Conservation (phyloP, 2,797 vertebrate species). For the Falco peregrinus region DNA sequence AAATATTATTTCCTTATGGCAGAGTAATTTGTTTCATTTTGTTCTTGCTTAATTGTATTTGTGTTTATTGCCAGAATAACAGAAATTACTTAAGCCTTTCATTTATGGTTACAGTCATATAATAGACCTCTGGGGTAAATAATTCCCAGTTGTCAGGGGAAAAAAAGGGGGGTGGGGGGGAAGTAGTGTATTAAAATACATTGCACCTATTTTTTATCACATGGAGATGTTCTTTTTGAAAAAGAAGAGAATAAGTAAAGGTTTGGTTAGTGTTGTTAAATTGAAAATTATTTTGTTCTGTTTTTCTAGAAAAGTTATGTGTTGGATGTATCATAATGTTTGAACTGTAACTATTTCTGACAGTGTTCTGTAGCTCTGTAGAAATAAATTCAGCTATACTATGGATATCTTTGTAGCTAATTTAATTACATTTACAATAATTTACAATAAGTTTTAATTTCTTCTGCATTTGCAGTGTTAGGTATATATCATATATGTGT, state of each 20-base stretch:
- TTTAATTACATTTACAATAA: neutral
- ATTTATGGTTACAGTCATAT: neutral
- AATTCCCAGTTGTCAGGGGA: neutral
- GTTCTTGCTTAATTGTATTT: slow-evolving; percentile 41
- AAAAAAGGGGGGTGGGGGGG: neutral
- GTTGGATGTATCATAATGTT: neutral
- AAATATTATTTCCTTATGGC: neutral
- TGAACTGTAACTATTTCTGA: neutral
- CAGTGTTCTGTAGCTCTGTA: neutral
- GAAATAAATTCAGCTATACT: neutral
- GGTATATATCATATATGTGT: neutral
- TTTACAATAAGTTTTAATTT: neutral
- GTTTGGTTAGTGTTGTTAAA: neutral
- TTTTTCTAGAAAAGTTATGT: neutral
- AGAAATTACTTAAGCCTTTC: neutral
- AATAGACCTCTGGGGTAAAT: slow-evolving; percentile 2
- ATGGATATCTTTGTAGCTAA: neutral
- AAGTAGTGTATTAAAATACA: neutral
- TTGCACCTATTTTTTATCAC: neutral
- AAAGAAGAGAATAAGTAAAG: neutral
- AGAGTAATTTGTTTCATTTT: slow-evolving; percentile 24
- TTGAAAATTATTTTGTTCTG: neutral
- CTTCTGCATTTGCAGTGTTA: neutral
- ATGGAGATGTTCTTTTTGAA: neutral
- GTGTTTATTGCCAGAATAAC: slow-evolving; percentile 2